Evolutionary conservation across 2,113 vertebrate genomes (phyloP).

Genomic region (Columba janthina): DNA sequence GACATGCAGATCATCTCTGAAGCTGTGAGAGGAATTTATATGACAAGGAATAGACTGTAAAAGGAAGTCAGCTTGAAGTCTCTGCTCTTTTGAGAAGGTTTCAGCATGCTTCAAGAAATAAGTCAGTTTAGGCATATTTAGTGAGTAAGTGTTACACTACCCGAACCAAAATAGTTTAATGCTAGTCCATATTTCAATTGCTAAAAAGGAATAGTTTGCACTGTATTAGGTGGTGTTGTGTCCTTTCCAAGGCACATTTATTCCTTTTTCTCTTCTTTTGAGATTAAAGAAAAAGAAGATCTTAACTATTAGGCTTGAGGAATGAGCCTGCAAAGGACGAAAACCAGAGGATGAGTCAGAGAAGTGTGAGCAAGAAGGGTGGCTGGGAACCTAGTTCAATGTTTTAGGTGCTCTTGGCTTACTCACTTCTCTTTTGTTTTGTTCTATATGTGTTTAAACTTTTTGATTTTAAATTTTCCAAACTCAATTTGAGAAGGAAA

Average conservation of each 20-base stretch:
- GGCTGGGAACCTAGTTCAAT: background rate
- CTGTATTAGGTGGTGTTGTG: background rate
- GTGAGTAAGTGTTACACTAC: background rate
- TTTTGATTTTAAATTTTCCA: background rate
- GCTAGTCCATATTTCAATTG: background rate
- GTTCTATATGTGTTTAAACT: background rate
- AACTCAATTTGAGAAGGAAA: background rate
- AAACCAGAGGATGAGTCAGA: background rate
- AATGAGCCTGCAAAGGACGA: background rate
- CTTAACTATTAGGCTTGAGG: background rate
- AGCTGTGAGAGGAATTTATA: background rate
- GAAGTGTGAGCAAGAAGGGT: background rate
- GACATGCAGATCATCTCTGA: background rate
- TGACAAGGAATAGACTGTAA: background rate
- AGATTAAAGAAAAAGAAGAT: background rate
- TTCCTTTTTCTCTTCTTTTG: background rate
- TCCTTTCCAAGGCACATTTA: background rate
- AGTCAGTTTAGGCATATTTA: background rate
- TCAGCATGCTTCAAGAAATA: background rate
- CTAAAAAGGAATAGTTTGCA: background rate
- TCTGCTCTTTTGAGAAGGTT: background rate
- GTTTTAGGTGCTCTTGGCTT: background rate
- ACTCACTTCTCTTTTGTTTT: background rate
- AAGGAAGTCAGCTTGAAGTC: background rate
- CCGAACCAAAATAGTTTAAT: background rate